Evolutionary conservation across 2,888 invertebrate genomes (phyloP).

Genomic region (Taphrorychus bicolor): DNA sequence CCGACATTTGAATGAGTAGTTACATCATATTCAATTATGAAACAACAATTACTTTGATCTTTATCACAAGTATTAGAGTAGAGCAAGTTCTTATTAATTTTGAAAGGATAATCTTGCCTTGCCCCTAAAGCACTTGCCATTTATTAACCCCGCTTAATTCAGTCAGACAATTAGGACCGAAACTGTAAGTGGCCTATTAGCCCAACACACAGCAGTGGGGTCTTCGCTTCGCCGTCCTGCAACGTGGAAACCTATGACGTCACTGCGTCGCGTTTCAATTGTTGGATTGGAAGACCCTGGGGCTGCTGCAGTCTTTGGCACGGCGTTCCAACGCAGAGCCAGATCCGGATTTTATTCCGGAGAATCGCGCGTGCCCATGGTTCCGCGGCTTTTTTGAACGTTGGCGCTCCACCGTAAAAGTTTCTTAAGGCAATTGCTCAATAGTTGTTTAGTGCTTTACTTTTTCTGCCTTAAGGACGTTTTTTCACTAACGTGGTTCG

Average conservation of each 20-base stretch:
- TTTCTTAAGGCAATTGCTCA: no score
- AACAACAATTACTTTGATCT: no score
- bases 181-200: slow-evolving; percentile 2
- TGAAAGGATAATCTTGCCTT: background rate
- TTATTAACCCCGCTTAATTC: background rate
- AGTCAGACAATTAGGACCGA: background rate
- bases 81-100: background rate
- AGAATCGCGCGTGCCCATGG: slow-evolving; percentile 19
- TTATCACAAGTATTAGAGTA: no score
- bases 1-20: no score
- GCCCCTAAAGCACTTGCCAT: background rate
- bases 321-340: slow-evolving; percentile 16
- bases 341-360: slow-evolving; percentile 1
- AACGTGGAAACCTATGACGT: slow-evolving; percentile 23
- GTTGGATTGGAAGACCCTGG: slow-evolving; percentile 16
- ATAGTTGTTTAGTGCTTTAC: no score
- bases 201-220: slow-evolving; percentile 10
- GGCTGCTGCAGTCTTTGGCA: slow-evolving; percentile 28
- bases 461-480: no score
- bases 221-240: slow-evolving; percentile 4
- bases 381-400: slow-evolving; percentile 11
- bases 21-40: no score
- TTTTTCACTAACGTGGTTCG: background rate
- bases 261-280: slow-evolving; percentile 29
- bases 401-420: background rate